These are phyloP conservation scores for Neuroscelio doddi DNA, from an alignment of 2,888 invertebrate species.

Conservation along the genomic window DNA sequence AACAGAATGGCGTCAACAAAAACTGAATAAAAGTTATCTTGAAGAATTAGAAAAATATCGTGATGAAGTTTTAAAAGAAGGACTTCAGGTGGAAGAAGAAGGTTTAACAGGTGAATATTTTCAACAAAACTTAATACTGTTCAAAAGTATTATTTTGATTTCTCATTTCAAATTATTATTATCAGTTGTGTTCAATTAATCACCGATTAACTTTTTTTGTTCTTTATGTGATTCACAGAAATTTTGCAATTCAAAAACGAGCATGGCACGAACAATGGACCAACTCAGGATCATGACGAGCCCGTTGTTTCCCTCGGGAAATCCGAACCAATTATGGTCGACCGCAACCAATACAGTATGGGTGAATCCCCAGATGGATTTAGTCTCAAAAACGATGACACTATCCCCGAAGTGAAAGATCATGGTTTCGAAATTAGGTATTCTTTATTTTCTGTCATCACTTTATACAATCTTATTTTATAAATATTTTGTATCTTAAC, in stretches of 20 bases:
- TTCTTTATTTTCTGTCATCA: too few species aligned
- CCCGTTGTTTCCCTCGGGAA: slow-evolving; percentile 51
- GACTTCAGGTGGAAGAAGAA: slow-evolving; percentile 88
- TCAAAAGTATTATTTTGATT: too few species aligned
- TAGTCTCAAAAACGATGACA: slow-evolving; percentile 51
- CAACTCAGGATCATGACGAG: slow-evolving; percentile 43
- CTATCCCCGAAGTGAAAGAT: slow-evolving; percentile 56
- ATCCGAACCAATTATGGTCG: slow-evolving; percentile 54
- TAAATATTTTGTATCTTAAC: too few species aligned
- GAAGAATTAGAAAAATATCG: slow-evolving; percentile 87
- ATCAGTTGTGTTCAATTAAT: too few species aligned
- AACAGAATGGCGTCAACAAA: slow-evolving; percentile 73
- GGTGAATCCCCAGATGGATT: slow-evolving; percentile 47
- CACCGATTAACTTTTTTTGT: too few species aligned
- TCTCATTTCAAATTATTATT: too few species aligned
- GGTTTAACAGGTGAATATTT: slow-evolving; percentile 81
- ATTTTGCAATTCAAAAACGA: slow-evolving; percentile 64
- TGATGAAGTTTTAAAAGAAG: slow-evolving; percentile 86
- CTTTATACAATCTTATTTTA: too few species aligned
- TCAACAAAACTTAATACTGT: too few species aligned
- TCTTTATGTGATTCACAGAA: slow-evolving; percentile 60
- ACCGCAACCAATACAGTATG: slow-evolving; percentile 62
- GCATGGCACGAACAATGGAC: slow-evolving; percentile 47
- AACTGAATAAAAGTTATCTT: slow-evolving; percentile 80
- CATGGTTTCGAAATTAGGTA: slow-evolving; percentile 62